Conservation (phyloP, 2,797 vertebrate genomes). For the Galaxias olidus region DNA sequence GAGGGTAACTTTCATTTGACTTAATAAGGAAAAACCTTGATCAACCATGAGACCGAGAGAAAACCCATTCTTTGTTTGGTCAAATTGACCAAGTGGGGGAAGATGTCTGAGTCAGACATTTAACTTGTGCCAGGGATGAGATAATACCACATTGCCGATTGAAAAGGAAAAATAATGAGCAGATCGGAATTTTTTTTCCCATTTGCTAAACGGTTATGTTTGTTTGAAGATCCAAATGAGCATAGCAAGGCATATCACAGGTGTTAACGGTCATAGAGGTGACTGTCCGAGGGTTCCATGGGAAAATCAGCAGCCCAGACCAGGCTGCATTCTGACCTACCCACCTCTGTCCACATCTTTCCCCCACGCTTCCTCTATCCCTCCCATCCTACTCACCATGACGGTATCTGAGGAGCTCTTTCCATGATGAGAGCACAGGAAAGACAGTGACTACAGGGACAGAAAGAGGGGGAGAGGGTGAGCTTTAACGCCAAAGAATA, state of each 20-base stretch:
- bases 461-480: not conserved
- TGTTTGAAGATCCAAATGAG: no score
- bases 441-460: not conserved
- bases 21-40: no score
- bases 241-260: no score
- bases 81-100: constrained; percentile 35
- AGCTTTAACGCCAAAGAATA: not conserved
- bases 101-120: constrained; percentile 44
- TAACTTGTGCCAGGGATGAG: constrained; percentile 49
- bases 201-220: not conserved
- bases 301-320: no score
- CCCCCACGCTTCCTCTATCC: not conserved
- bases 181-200: constrained; percentile 18
- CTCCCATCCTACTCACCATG: not conserved
- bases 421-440: not conserved
- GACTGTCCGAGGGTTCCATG: no score
- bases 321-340: no score
- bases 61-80: constrained; percentile 33
- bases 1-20: no score
- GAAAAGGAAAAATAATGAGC: constrained; percentile 37
- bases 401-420: not conserved
- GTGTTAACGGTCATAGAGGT: no score
- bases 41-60: constrained; percentile 24
- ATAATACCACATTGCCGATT: constrained; percentile 43
- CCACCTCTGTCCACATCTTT: constrained; percentile 4